Percentiles rank a stretch among this genome's conserved stretches.
Evolutionary conservation across 2,888 invertebrate genomes (phyloP).

Genomic region (Protonemura montana): DNA sequence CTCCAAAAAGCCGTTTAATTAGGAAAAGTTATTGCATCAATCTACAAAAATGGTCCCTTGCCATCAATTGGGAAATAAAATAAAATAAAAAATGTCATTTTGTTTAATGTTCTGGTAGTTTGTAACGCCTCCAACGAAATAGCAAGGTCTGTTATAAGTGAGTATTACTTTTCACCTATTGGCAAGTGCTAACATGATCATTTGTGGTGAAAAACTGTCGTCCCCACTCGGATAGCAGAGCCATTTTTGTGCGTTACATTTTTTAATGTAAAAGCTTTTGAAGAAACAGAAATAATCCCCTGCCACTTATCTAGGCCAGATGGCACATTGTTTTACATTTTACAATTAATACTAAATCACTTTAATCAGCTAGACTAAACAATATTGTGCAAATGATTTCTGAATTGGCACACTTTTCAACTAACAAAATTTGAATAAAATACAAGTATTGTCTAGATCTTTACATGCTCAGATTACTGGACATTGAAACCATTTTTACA

Average conservation of each 20-base stretch:
- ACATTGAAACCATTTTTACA: not conserved
- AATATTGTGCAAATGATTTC: conserved; percentile 20
- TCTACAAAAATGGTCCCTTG: not conserved
- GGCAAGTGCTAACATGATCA: not conserved
- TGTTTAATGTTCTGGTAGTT: not conserved
- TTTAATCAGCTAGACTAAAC: conserved; percentile 35
- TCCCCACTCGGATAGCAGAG: not conserved
- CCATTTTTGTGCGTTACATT: not conserved
- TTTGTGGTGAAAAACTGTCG: not conserved
- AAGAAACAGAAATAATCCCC: not conserved
- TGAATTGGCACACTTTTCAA: conserved; percentile 30
- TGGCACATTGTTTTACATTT: not conserved
- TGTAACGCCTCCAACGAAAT: not conserved
- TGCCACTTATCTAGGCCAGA: not conserved
- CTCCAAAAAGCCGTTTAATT: not conserved
- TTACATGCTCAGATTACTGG: not conserved
- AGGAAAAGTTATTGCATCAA: not conserved
- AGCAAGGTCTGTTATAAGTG: not conserved
- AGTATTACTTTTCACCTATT: not conserved
- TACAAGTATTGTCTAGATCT: not conserved
- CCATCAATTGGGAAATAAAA: not conserved
- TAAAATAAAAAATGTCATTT: not conserved
- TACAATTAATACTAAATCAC: conserved; percentile 22
- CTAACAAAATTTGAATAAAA: conserved; percentile 7
- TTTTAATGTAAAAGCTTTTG: not conserved